Base-by-base conservation (phyloP, 2,888 invertebrate species). In the Tryphoninae sp. region DNA sequence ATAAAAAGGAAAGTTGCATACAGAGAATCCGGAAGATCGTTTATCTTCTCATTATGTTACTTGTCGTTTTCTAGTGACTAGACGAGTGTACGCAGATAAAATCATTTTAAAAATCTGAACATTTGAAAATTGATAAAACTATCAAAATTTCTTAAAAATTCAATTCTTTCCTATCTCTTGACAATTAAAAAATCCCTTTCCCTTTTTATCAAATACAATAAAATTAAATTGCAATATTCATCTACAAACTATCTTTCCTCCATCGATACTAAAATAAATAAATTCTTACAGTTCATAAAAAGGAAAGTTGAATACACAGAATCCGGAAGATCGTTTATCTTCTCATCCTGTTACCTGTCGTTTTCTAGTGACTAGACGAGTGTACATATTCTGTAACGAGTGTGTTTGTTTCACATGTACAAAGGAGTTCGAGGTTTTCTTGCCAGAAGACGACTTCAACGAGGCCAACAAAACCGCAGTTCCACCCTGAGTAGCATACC, bases 381-480 rank as follows among this genome's bases (percentile, higher is more conserved):
- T 19, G 9, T 45, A 49, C 55, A 51, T 76, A 74, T n/a, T n/a
- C 13, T 40, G 62, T 65, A 9, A 8, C 49, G 1, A 8, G 9
- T 79, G 61, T 55, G 13, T 71, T 81, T 79, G 26, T 49, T n/a
- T 67, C 40, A 2, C 59, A 51, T 22, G 9, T 42, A n/a, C 23
- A 49, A 55, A 89, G 90, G 89, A 58, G 80, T 89, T 23, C 88
- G 90, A 72, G 89, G 89, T 55, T 89, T 89, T 78, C 82, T 90
- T n/a, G 85, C 87, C 13, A 86, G 89, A n/a, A 86, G 87, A 55
- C 86, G 84, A 22, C 80, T 86, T 51, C 87, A 85, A 33, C 85
- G 85, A 68, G 81, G 84, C 42, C 86, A 85, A 58, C 83, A 67
- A 40, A 82, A 82, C 13, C 86, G 84, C 16, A 85, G 85, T 72